A percentile compares a stretch with the other conserved stretches of the same genome.
phyloP scores from a whole-genome alignment of 1,140 invertebrate genomes.

The Trichogramma pretiosum region DNA sequence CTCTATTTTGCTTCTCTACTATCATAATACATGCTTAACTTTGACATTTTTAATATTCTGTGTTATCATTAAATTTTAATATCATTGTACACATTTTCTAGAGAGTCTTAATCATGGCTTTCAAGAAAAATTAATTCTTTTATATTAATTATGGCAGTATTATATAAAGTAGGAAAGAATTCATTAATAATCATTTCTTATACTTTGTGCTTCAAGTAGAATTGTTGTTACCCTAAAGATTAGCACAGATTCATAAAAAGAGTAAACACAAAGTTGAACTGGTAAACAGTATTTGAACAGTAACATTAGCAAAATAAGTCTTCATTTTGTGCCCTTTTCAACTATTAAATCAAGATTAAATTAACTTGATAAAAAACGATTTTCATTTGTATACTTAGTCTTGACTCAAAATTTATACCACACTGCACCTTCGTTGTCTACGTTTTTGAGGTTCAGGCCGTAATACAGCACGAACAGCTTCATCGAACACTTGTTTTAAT shows the following conservation, averaged over 20 bases:
- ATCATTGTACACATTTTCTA: too few species aligned
- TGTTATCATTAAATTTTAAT: too few species aligned
- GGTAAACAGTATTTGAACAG: conserved; percentile 17
- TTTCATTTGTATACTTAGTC: too few species aligned
- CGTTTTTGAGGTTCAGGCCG: conserved; percentile 87
- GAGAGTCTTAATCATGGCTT: not conserved
- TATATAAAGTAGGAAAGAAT: conserved; percentile 14
- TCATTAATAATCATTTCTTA: conserved; percentile 15
- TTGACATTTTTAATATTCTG: too few species aligned
- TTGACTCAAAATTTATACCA: conserved; percentile 58
- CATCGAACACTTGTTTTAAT: conserved; percentile 95
- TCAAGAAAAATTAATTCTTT: conserved; percentile 6
- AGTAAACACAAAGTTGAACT: too few species aligned
- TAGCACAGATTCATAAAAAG: too few species aligned
- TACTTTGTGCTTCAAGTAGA: too few species aligned
- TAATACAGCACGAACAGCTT: conserved; percentile 89
- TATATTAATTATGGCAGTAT: too few species aligned
- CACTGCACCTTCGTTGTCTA: conserved; percentile 82
- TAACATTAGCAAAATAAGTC: conserved; percentile 14
- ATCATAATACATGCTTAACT: too few species aligned
- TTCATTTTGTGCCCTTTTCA: conserved; percentile 13
- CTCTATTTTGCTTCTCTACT: too few species aligned
- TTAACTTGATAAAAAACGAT: too few species aligned
- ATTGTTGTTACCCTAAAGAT: too few species aligned
- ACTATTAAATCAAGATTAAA: conserved; percentile 8